Conservation (phyloP, 2,888 invertebrate genomes). For the Epinotia nisella region DNA sequence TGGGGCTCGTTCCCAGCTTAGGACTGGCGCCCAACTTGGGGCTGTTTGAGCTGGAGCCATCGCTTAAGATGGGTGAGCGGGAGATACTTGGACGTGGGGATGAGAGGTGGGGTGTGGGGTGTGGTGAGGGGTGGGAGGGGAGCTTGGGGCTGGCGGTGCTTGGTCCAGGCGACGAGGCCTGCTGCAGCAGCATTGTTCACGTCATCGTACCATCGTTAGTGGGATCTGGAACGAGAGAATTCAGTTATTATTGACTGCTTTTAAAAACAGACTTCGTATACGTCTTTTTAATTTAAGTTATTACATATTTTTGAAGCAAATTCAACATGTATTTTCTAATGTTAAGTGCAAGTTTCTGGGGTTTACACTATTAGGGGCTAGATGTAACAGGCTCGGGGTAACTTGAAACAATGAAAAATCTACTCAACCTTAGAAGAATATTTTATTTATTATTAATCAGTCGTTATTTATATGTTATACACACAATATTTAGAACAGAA, state of each 20-base stretch:
- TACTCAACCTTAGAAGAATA: too few relatives aligned
- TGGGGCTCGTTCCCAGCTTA: conserved; percentile 61
- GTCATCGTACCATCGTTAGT: conserved; percentile 75
- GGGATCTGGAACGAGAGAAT: conserved; percentile 61
- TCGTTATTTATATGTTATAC: too few relatives aligned
- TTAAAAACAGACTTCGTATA: background rate
- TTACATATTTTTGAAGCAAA: too few relatives aligned
- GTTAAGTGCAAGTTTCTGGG: too few relatives aligned
- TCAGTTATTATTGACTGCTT: background rate
- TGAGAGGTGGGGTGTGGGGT: conserved; percentile 69
- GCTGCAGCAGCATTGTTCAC: conserved; percentile 82
- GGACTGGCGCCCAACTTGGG: conserved; percentile 58
- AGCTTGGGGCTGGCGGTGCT: conserved; percentile 79
- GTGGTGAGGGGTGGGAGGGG: conserved; percentile 60
- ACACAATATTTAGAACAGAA: too few relatives aligned
- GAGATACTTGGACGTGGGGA: conserved; percentile 64
- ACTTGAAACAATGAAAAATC: too few relatives aligned
- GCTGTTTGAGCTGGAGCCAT: conserved; percentile 66
- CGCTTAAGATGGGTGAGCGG: conserved; percentile 66
- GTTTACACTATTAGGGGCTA: too few relatives aligned
- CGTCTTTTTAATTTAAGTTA: too few relatives aligned
- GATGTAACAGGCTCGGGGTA: too few relatives aligned
- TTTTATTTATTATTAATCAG: too few relatives aligned
- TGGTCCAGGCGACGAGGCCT: conserved; percentile 81
- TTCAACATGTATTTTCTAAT: too few relatives aligned